Conservation (phyloP, 2,113 vertebrate genomes). For the Hystrix brachyura region DNA sequence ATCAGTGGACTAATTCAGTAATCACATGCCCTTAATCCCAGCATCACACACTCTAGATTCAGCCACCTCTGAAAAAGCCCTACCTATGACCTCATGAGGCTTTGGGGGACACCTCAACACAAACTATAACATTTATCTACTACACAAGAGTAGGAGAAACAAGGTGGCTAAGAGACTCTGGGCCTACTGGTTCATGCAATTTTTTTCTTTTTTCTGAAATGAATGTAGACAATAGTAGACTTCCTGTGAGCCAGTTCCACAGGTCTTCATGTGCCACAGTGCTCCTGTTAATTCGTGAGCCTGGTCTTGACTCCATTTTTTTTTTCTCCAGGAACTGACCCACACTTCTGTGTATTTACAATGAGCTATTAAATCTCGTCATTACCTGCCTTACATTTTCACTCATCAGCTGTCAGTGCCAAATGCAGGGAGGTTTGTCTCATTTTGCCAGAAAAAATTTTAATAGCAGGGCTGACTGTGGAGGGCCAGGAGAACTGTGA, state of each 20-base stretch:
- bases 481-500: conserved; percentile 58
- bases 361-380: conserved; percentile 75
- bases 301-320: conserved; percentile 44
- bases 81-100: too few species aligned
- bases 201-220: conserved; percentile 57
- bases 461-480: conserved; percentile 70
- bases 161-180: conserved; percentile 33
- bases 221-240: conserved; percentile 67
- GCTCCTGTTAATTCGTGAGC: conserved; percentile 58
- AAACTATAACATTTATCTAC: not conserved
- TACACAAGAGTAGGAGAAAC: not conserved
- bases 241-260: conserved; percentile 45
- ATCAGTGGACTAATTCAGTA: too few species aligned
- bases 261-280: conserved; percentile 51
- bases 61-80: too few species aligned
- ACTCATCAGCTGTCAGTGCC: conserved; percentile 69
- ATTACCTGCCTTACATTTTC: conserved; percentile 72
- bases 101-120: too few species aligned
- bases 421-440: conserved; percentile 68
- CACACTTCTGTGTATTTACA: conserved; percentile 80
- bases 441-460: conserved; percentile 75
- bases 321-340: conserved; percentile 78
- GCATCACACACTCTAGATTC: too few species aligned
- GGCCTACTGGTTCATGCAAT: conserved; percentile 61
- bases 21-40: too few species aligned